Base-by-base conservation (phyloP, 2,888 invertebrate genomes). In the Stegana nigrithorax region DNA sequence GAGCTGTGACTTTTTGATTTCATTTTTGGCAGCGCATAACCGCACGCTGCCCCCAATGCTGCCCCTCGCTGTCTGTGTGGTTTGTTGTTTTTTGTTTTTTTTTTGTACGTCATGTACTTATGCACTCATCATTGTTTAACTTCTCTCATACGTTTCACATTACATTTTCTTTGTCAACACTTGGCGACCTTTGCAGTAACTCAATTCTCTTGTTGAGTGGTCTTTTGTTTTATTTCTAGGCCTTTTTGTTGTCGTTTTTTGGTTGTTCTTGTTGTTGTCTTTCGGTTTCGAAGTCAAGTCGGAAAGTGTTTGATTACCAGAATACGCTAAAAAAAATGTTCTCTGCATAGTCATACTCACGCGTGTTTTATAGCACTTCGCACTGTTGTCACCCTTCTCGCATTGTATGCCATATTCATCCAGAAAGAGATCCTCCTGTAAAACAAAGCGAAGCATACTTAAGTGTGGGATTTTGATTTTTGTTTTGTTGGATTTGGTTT, bases 401-500 rank as follows among this genome's bases (percentile, higher is more conserved):
- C 82, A 82, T 55, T 73, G 69, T 7, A 81, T 72, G 27, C 82
- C 83, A 51, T 81, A 81, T 53, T 82, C 83, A 62, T 83, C 81
- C 55, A 76, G 70, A 72, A 81, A 82, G 12, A 70, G 59, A 60
- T 73, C 72, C 72, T 81, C 80, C 82, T 82, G 73, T 60, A 74
- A 81, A 67, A 55, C 32, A 32, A 32, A 17, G 21, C 29, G 44
- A 62, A 55, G 27, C 29, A 53, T 7, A 64, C 19, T 45, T 4
- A 27, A 62, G n/a, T n/a, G n/a, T n/a, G n/a, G n/a, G n/a, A n/a
- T n/a, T n/a, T n/a, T n/a, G n/a, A n/a, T n/a, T n/a, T n/a, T n/a
- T n/a, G n/a, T n/a, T n/a, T n/a, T n/a, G n/a, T n/a, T n/a, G n/a
- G n/a, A n/a, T n/a, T n/a, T n/a, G n/a, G n/a, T n/a, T n/a, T n/a